These are phyloP conservation scores for Epistrophe grossulariae DNA, from an alignment of 2,888 invertebrate genomes.

Conservation along the genomic window DNA sequence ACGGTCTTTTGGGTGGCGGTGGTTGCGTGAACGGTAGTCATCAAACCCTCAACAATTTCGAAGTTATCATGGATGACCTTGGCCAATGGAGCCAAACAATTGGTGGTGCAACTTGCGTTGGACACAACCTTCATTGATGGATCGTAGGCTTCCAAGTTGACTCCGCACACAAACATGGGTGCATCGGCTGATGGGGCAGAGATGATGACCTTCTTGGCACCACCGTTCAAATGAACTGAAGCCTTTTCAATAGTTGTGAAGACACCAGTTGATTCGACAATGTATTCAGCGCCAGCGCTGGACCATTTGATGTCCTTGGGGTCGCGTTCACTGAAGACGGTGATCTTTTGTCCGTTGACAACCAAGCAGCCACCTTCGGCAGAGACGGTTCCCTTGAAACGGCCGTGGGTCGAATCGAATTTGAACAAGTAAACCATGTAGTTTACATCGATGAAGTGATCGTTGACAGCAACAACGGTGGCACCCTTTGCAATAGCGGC, in stretches of 20 bases:
- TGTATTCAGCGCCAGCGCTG: constrained; percentile 95
- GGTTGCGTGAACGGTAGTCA: constrained; percentile 98
- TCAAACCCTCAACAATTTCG: constrained; percentile 96
- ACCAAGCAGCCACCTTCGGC: constrained; percentile 92
- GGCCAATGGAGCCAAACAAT: constrained; percentile 97
- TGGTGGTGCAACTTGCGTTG: constrained; percentile 99
- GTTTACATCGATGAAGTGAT: constrained; percentile 98
- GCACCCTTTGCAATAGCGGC: constrained; percentile 88
- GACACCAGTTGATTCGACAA: constrained; percentile 99
- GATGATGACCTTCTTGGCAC: constrained; percentile 98
- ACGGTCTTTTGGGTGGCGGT: constrained; percentile 99
- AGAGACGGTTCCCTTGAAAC: constrained; percentile 95
- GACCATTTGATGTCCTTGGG: constrained; percentile 82
- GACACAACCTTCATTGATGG: constrained; percentile 94
- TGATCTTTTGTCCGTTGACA: constrained; percentile 95
- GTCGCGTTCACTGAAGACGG: constrained; percentile 83
- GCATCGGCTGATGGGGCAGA: constrained; percentile 99
- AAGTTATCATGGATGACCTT: constrained; percentile 99
- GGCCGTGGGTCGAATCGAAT: constrained; percentile 99
- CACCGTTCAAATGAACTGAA: constrained; percentile 94
- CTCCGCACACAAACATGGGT: constrained; percentile 99
- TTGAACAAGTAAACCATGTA: constrained; percentile 99
- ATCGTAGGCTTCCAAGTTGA: constrained; percentile 96
- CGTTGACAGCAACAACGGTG: constrained; percentile 96
- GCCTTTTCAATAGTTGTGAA: constrained; percentile 99